phyloP scores from a whole-genome alignment of 2,113 vertebrate species.

The Glareola pratincola region DNA sequence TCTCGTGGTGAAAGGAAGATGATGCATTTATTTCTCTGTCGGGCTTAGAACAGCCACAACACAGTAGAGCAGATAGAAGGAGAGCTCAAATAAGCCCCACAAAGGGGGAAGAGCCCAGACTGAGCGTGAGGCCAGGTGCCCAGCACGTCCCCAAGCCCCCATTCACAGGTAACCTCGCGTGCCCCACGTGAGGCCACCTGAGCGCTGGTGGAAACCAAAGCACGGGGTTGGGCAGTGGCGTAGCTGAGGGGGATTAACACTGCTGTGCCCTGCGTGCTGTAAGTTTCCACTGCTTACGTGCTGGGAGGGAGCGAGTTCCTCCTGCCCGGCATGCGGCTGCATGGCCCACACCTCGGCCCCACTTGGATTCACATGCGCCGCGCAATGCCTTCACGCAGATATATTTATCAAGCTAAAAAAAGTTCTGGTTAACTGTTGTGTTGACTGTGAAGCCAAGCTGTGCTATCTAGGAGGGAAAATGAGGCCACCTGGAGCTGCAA shows the following conservation, averaged over 20 bases:
- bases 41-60: not conserved
- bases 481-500: not conserved
- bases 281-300: not conserved
- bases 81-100: not conserved
- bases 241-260: not conserved
- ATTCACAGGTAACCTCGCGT: accelerated
- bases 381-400: not conserved
- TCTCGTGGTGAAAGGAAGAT: not conserved
- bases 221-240: not conserved
- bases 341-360: not conserved
- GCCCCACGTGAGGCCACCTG: accelerated
- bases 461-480: not conserved
- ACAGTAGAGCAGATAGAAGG: not conserved
- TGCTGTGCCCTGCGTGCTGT: not conserved
- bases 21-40: not conserved
- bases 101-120: not conserved
- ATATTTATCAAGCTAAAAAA: slow-evolving; percentile 27
- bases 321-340: not conserved
- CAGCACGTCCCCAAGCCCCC: not conserved
- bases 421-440: not conserved
- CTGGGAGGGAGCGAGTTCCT: not conserved
- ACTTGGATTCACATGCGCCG: not conserved
- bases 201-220: not conserved
- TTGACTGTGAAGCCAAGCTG: not conserved
- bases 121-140: not conserved